Evolutionary conservation across 2,888 invertebrate genomes (phyloP).

Genomic region (Synergus gifuensis): DNA sequence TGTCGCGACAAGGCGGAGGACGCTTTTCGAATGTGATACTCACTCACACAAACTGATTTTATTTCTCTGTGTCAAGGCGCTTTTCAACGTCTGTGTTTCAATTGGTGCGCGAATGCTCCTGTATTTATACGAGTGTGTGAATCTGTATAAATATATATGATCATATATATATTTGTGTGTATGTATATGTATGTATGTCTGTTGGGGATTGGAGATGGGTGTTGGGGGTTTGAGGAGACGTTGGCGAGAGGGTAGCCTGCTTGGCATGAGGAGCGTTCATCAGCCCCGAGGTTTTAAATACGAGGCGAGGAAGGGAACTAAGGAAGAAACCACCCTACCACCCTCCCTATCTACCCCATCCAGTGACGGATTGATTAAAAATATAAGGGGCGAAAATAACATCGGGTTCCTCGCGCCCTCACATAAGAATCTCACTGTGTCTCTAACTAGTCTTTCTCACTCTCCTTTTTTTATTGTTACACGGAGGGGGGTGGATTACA

Average conservation of each 20-base stretch:
- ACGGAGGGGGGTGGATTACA: slow-evolving; percentile 34
- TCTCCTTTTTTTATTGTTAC: slow-evolving; percentile 44
- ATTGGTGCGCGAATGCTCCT: slow-evolving; percentile 36
- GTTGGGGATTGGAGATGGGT: slow-evolving; percentile 45
- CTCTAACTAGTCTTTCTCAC: slow-evolving; percentile 46
- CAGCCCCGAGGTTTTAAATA: slow-evolving; percentile 78
- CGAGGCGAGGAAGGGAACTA: slow-evolving; percentile 76
- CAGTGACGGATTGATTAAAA: slow-evolving; percentile 78
- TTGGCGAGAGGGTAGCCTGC: slow-evolving; percentile 64
- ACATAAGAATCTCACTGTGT: slow-evolving; percentile 36
- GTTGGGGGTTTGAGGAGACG: slow-evolving; percentile 58
- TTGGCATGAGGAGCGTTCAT: slow-evolving; percentile 77
- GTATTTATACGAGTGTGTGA: slow-evolving; percentile 31
- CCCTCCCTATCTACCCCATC: slow-evolving; percentile 59
- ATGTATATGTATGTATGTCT: slow-evolving; percentile 38
- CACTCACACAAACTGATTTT: slow-evolving; percentile 9
- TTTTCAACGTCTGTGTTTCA: slow-evolving; percentile 27
- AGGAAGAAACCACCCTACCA: slow-evolving; percentile 71
- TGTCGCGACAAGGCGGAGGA: slow-evolving; percentile 58
- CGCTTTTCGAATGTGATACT: slow-evolving; percentile 60
- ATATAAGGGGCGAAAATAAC: slow-evolving; percentile 75
- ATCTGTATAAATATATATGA: slow-evolving; percentile 1
- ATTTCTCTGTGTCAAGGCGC: slow-evolving; percentile 10
- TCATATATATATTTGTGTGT: slow-evolving; percentile 14
- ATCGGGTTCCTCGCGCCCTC: slow-evolving; percentile 64